A percentile compares a stretch with the other conserved stretches of the same genome.
Evolutionary conservation across 2,797 vertebrate genomes (phyloP).

Genomic region (Megaceryle alcyon): DNA sequence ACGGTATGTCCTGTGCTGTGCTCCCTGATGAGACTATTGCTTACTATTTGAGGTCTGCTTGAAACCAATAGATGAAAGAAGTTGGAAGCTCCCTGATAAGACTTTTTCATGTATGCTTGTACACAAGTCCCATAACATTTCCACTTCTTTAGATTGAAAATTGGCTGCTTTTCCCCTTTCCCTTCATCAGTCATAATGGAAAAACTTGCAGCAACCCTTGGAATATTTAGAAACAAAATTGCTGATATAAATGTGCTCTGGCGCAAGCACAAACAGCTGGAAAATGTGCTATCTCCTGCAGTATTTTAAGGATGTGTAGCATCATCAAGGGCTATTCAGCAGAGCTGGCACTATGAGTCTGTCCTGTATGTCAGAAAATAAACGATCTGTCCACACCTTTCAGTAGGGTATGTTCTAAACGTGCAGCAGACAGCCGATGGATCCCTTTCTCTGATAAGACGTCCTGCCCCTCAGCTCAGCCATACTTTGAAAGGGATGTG

Average conservation of each 20-base stretch:
- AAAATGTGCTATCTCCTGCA: conserved; percentile 30
- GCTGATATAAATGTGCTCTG: conserved; percentile 17
- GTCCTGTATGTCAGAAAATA: neutral
- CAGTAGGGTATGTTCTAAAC: neutral
- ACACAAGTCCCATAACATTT: neutral
- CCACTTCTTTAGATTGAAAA: neutral
- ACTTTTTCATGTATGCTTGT: neutral
- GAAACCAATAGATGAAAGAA: accelerated
- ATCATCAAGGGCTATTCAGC: conserved; percentile 39
- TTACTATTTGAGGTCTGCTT: neutral
- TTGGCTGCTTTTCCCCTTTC: neutral
- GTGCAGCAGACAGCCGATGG: neutral
- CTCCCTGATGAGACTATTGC: neutral
- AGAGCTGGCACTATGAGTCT: neutral
- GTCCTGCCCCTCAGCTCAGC: neutral
- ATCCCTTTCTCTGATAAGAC: neutral
- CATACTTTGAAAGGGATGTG: neutral
- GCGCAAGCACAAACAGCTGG: conserved; percentile 58
- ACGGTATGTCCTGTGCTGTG: neutral
- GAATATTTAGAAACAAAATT: conserved; percentile 17
- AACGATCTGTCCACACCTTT: neutral
- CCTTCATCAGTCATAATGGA: neutral
- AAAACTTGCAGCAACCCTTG: neutral
- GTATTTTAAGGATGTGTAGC: neutral
- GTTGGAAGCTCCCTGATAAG: neutral